These are phyloP conservation scores for Pseudonaja textilis DNA, from an alignment of 2,113 vertebrate genomes.

Conservation along the genomic window DNA sequence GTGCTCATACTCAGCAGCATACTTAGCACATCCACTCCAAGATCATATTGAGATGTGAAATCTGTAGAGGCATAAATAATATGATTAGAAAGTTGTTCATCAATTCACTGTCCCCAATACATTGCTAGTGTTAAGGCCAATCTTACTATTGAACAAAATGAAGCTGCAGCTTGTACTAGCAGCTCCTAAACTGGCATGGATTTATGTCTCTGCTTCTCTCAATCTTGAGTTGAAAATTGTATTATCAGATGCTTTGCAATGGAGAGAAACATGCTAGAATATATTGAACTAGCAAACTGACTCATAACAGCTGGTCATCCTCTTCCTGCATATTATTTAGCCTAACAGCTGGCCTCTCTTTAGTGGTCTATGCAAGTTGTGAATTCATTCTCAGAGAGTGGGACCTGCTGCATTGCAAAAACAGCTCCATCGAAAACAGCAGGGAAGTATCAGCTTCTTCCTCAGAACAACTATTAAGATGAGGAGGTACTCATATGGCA, in stretches of 20 bases:
- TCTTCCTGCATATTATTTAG: background rate
- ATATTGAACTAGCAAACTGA: background rate
- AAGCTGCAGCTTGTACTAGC: background rate
- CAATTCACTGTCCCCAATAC: background rate
- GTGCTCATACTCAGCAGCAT: background rate
- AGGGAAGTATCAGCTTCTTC: background rate
- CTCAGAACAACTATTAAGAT: background rate
- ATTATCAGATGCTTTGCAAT: background rate
- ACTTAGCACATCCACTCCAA: background rate
- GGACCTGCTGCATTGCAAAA: background rate
- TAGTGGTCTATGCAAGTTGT: background rate
- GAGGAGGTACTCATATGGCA: background rate
- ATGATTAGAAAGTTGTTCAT: background rate
- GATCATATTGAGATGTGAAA: background rate
- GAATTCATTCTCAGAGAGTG: background rate
- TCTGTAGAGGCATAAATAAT: background rate
- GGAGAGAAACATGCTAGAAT: background rate
- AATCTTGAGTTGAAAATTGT: background rate
- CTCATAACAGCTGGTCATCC: background rate
- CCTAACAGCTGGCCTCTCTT: background rate
- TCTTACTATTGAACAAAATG: background rate
- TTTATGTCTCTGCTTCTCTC: background rate
- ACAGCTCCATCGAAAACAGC: background rate
- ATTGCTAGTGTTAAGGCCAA: background rate
- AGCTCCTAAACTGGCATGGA: background rate